Evolutionary conservation across 2,797 vertebrate species (phyloP).

Genomic region (Melanotaenia trifasciata): DNA sequence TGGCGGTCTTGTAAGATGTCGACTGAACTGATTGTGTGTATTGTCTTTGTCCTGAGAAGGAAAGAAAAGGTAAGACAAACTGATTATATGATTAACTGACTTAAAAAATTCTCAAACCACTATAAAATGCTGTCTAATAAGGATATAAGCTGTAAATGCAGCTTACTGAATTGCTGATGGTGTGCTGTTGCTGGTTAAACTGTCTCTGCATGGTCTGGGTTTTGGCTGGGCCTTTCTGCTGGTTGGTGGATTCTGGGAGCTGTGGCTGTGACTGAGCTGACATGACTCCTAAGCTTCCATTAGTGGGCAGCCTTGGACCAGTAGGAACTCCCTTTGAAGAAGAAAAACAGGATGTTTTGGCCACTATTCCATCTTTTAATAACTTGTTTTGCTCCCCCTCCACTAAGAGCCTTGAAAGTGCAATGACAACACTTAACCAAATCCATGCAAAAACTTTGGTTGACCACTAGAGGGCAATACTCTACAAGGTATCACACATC

Average conservation of each 20-base stretch:
- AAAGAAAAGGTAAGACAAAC: constrained; percentile 17
- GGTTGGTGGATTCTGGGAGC: constrained; percentile 61
- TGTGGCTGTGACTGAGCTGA: constrained; percentile 87
- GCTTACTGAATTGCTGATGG: constrained; percentile 86
- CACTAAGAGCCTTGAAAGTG: background rate
- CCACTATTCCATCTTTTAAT: constrained; percentile 1
- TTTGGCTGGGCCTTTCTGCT: constrained; percentile 89
- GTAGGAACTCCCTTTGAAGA: constrained; percentile 64
- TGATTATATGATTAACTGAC: background rate
- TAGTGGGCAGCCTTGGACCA: constrained; percentile 86
- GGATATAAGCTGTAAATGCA: background rate
- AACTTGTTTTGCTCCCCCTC: background rate
- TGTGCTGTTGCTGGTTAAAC: constrained; percentile 87
- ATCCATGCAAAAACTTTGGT: constrained; percentile 35
- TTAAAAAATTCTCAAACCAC: background rate
- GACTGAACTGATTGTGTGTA: constrained; percentile 90
- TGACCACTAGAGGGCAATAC: constrained; percentile 78
- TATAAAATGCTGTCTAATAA: background rate
- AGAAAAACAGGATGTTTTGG: constrained; percentile 26
- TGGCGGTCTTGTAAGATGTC: constrained; percentile 93
- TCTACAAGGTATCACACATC: constrained; percentile 45
- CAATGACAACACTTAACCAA: background rate
- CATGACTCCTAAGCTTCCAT: constrained; percentile 86
- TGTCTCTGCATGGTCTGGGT: constrained; percentile 87
- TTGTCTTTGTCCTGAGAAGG: constrained; percentile 89